Base-by-base conservation (phyloP, 92 coral and sea anemone species). In the Epizoanthus ramosus region DNA sequence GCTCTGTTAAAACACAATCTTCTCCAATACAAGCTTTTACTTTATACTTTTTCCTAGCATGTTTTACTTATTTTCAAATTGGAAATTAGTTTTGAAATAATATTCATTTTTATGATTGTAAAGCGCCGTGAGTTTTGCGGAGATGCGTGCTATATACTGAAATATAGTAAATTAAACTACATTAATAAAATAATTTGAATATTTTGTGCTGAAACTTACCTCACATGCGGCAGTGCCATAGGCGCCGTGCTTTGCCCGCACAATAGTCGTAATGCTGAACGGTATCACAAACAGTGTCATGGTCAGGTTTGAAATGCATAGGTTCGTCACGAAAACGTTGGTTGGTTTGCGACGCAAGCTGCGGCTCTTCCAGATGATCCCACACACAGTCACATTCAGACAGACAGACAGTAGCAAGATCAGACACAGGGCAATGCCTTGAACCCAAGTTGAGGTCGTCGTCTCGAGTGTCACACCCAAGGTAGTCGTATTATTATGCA, bases 201-300 rank as follows among this genome's bases (percentile, higher is more conserved):
- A 24, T 19, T 73, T 5, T 9, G 10, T 10, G 8, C 21, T 21
- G 37, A 52, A 17, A 1, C 80, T 84, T 88, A 93, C 97, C 94
- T 92, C 88, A 80, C 97, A 93, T 3, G 93, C 89, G 25, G 88
- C 18, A 18, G 63, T 86, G 21, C 83, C 28, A 71, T 82, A 86
- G 3, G 81, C 82, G 35, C 84, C 85, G 50, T 93, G 97, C 66
- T 74, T 72, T 41, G 87, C 87, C 37, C 81, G 58, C n/a, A 93
- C 18, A 58, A 93, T 83, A 3, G 97, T 90, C 22, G 87, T 67
- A 4, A 93, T 83, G 45, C 97, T 93, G 59, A 93, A 93, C 24
- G 97, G 97, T 50, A 93, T 84, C 43, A 91, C 97, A 66, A 89
- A 88, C 66, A 88, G 61, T 43, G 94, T 93, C 83, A 93, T 28